Base-by-base conservation (phyloP, 2,113 vertebrate species). In the Nesoenas mayeri region DNA sequence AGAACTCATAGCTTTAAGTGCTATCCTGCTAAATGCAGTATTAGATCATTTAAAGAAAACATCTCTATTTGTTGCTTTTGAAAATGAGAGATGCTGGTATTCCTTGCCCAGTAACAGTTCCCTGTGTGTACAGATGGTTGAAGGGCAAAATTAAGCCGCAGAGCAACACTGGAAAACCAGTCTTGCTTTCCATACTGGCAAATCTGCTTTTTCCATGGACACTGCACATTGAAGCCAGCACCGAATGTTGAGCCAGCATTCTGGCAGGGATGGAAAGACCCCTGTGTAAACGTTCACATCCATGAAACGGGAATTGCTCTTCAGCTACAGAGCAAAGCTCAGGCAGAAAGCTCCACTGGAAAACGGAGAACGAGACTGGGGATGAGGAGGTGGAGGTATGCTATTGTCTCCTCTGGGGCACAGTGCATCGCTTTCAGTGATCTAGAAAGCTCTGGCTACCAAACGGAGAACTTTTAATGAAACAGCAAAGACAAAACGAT, bases 91-190 rank as follows among this genome's bases (percentile, higher is more conserved):
- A 71, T 22, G 9, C 47, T 15, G 22, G 28, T 56, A 73, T 58
- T 83, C 70, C 34, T 54, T 24, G 42, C 31, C n/a, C 56, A 87
- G 60, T 19, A 61, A 54, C 25, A 69, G 86, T 2, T 78, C 87
- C 65, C 61, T 85, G 67, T 28, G 53, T 6, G 12, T 60, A 65
- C 48, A 77, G 40, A 80, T 42, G 64, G 51, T 2, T 61, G 62
- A 75, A 89, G 70, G 56, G 69, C 78, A 93, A 88, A 95, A 86
- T 48, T 83, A 95, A 89, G 77, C 65, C 87, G 92, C 66, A 73
- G 62, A 87, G 87, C 34, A 95, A 82, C n/a, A 73, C 62, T 74
- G 89, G 67, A 47, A 88, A 71, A 50, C 42, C 51, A 67, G 54
- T 22, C 53, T 19, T 60, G 65, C 78, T 67, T 78, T 87, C 72